Evolutionary conservation across 1,140 invertebrate species (phyloP), one percentile per base, ranked within the genome.

Genomic region (Papilio xuthus): DNA sequence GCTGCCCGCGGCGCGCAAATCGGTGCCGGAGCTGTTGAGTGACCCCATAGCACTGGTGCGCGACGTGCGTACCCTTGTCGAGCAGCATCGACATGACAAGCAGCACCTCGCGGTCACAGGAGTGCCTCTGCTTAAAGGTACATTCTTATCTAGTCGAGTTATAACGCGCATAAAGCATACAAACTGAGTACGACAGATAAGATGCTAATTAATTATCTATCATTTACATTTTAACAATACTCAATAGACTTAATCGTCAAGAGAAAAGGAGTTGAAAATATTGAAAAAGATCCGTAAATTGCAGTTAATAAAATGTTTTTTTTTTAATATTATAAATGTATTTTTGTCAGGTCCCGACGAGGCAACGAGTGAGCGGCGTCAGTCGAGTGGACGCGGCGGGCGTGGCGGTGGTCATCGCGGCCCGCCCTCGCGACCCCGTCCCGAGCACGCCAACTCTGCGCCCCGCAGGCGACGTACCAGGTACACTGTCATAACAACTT

Each of bases 41-140:
- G 97, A 99, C 94, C 98, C 98, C 0, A 97, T 99, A 47, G 96
- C 96, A 0, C 93, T 99, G 7, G 97, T 99, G 63, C 96, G 96
- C 78, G 98, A 99, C 88, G 97, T 99, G 0, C 95, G 98, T 82
- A 97, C 96, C 70, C 88, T 99, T 60, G 97, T 99, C 1, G 96
- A 98, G 82, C 96, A 97, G 67, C 98, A 99, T 89, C 95, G 97
- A 69, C 96, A 97, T 86, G 98, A 99, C 92, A 97, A 96, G 87
- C 96, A 96, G 50, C 96, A 97, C 70, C 89, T 96, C 80, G 97
- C 98, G 4, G 94, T 98, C 50, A 98, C 98, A 4, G 98, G 98
- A 9, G 93, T 96, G 81, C 96, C 97, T 9, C 95, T 98, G 67
- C 89, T 98, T 73, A 93, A 93, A 91, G 93, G 94, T 67, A 60